phyloP scores from a whole-genome alignment of 1,140 invertebrate species.

The Lamellibrachia luymesi region DNA sequence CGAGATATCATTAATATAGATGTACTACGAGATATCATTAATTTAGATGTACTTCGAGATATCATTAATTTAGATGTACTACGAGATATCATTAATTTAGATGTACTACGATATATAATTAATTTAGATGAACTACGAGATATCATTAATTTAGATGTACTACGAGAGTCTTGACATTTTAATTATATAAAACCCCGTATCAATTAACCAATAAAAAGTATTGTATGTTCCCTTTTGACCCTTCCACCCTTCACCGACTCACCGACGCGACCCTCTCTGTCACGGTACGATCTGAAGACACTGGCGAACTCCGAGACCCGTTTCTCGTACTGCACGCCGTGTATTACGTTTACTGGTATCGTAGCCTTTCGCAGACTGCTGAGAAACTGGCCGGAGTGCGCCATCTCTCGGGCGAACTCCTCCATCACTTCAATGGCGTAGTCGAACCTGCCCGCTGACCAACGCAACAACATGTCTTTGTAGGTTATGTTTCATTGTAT shows the following conservation, averaged over 20 bases:
- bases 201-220: too few species aligned
- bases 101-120: too few species aligned
- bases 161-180: not conserved
- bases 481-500: too few species aligned
- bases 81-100: too few species aligned
- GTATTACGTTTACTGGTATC: not conserved
- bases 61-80: too few species aligned
- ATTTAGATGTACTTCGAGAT: too few species aligned
- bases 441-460: conserved; percentile 13
- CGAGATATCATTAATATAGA: too few species aligned
- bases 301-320: conserved; percentile 10
- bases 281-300: not conserved
- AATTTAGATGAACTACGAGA: too few species aligned
- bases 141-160: too few species aligned
- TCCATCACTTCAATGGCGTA: conserved; percentile 17
- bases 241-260: not conserved
- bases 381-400: conserved; percentile 1
- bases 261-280: conserved; percentile 14
- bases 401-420: conserved; percentile 16
- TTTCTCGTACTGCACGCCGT: not conserved
- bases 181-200: too few species aligned
- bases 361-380: conserved; percentile 15
- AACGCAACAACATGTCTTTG: not conserved
- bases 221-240: not conserved
- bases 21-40: too few species aligned